Percentiles rank a stretch among this genome's conserved stretches.
phyloP scores from a whole-genome alignment of 2,113 vertebrate species.

The Leptobrachium leishanense region DNA sequence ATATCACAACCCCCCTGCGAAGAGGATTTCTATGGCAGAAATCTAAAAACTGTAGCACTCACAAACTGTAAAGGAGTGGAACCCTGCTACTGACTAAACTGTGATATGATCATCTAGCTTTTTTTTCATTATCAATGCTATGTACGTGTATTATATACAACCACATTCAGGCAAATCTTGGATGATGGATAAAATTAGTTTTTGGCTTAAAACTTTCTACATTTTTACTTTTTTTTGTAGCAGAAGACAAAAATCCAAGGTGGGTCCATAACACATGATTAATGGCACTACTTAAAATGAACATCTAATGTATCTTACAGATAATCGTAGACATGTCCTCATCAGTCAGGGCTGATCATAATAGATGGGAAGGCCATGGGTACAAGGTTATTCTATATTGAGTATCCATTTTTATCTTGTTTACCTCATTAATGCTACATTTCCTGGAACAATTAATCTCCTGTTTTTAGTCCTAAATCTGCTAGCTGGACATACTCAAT shows the following conservation, averaged over 20 bases:
- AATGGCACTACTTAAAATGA: constrained; percentile 33
- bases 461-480: neutral
- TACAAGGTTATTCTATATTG: constrained; percentile 33
- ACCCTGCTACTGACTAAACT: too few species aligned
- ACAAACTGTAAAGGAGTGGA: too few species aligned
- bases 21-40: too few species aligned
- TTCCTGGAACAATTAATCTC: constrained; percentile 27
- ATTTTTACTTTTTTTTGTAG: neutral
- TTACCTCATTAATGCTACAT: constrained; percentile 30
- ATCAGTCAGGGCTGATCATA: constrained; percentile 41
- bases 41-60: too few species aligned
- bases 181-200: neutral
- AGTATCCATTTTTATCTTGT: constrained; percentile 18
- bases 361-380: constrained; percentile 29
- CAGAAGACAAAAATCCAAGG: constrained; percentile 1
- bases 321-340: constrained; percentile 43
- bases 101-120: too few species aligned
- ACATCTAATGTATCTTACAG: constrained; percentile 33
- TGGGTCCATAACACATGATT: constrained; percentile 16
- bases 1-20: too few species aligned
- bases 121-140: too few species aligned
- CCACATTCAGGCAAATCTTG: too few species aligned
- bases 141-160: too few species aligned
- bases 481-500: constrained; percentile 1
- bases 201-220: neutral